phyloP scores from a whole-genome alignment of 1,140 invertebrate species.

The Musca vetustissima region DNA sequence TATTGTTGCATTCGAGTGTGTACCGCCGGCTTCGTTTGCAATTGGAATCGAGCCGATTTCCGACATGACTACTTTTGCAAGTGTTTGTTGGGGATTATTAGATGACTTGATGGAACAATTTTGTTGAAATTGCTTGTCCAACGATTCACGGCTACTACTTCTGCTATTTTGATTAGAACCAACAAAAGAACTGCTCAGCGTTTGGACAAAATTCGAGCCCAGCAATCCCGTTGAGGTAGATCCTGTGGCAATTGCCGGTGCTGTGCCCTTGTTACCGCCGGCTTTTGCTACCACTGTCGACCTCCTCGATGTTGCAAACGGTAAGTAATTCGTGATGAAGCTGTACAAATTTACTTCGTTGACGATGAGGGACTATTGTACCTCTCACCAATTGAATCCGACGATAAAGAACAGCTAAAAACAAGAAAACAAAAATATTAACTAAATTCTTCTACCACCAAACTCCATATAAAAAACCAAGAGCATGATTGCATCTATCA shows the following conservation, averaged over 20 bases:
- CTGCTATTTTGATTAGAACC: slow-evolving; percentile 28
- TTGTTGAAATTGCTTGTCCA: background rate
- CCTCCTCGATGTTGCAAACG: slow-evolving; percentile 46
- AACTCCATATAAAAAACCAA: too few relatives aligned
- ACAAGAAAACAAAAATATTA: too few relatives aligned
- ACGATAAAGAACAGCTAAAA: too few relatives aligned
- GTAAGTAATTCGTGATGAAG: slow-evolving; percentile 53
- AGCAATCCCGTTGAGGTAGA: slow-evolving; percentile 34
- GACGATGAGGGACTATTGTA: too few relatives aligned
- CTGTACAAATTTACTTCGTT: slow-evolving; percentile 10
- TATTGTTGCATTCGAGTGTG: slow-evolving; percentile 48
- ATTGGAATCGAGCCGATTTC: slow-evolving; percentile 23
- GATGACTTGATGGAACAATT: background rate
- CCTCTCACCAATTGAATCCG: too few relatives aligned
- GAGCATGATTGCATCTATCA: too few relatives aligned
- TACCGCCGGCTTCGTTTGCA: slow-evolving; percentile 27
- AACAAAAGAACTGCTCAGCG: too few relatives aligned
- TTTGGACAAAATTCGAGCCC: slow-evolving; percentile 22
- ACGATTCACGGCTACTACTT: slow-evolving; percentile 27
- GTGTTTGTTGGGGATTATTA: slow-evolving; percentile 1
- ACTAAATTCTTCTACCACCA: too few relatives aligned
- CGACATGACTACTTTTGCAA: slow-evolving; percentile 18
- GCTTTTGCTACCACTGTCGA: slow-evolving; percentile 46
- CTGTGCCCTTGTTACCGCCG: slow-evolving; percentile 24
- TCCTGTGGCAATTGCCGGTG: slow-evolving; percentile 34